These are phyloP conservation scores for Drosophila nannoptera DNA, from an alignment of 1,140 invertebrate species.

Conservation along the genomic window DNA sequence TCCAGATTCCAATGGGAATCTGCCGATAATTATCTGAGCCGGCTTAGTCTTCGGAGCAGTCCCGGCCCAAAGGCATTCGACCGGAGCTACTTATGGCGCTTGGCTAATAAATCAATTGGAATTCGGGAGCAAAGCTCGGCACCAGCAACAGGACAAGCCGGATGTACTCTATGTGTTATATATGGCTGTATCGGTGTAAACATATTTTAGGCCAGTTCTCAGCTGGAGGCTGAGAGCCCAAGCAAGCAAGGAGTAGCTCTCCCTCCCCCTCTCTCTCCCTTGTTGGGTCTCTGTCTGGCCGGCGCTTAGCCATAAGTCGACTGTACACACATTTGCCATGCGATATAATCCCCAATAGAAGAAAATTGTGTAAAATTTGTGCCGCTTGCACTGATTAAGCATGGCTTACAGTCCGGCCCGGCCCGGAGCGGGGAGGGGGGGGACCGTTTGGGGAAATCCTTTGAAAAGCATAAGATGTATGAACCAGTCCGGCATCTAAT, in stretches of 20 bases:
- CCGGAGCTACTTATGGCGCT: no score
- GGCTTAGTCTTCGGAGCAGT: neutral
- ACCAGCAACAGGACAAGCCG: no score
- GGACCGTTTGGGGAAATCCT: conserved; percentile 53
- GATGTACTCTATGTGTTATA: no score
- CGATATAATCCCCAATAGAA: conserved; percentile 68
- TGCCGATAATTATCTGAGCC: conserved; percentile 4
- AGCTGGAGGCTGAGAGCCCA: conserved; percentile 4
- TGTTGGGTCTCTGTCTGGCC: neutral
- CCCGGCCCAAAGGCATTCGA: neutral
- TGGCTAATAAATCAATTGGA: no score
- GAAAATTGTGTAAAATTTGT: conserved; percentile 75
- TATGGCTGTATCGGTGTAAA: neutral
- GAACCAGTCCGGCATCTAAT: conserved; percentile 58
- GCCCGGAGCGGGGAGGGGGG: neutral
- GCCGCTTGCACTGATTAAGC: conserved; percentile 74
- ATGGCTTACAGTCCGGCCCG: conserved; percentile 58
- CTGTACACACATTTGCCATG: conserved; percentile 34
- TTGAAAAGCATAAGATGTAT: conserved; percentile 65
- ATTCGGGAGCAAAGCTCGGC: no score
- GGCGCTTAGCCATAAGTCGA: conserved; percentile 27
- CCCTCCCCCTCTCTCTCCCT: neutral
- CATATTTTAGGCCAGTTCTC: conserved; percentile 2
- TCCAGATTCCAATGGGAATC: no score
- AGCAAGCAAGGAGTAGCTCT: neutral